These are phyloP conservation scores for Pyrrhosoma nymphula DNA, from an alignment of 2,888 invertebrate genomes.

Conservation along the genomic window DNA sequence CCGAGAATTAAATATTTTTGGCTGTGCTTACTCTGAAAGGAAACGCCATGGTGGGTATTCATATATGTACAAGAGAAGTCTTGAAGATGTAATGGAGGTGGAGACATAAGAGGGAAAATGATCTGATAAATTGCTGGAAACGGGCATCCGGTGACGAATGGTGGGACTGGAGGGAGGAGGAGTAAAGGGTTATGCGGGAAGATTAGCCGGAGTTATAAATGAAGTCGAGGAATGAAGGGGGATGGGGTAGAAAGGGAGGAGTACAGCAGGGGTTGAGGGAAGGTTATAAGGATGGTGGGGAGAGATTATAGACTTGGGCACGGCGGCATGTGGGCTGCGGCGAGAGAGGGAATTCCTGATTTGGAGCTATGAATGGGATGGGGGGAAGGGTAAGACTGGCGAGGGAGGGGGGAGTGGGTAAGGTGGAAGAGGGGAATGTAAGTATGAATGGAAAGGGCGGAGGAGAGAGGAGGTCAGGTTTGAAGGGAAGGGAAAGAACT, in stretches of 20 bases:
- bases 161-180: too few species aligned
- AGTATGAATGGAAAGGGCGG: constrained; percentile 39
- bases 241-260: neutral
- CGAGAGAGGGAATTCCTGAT: constrained; percentile 54
- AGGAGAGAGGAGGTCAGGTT: neutral
- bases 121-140: neutral
- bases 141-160: neutral
- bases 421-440: constrained; percentile 4
- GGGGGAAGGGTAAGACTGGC: neutral
- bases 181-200: constrained; percentile 5
- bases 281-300: too few species aligned
- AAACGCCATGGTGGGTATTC: too few species aligned
- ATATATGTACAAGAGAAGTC: neutral
- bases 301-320: neutral
- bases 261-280: neutral
- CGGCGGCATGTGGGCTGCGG: constrained; percentile 5
- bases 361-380: constrained; percentile 46
- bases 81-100: neutral
- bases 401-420: neutral
- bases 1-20: too few species aligned
- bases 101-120: neutral
- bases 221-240: neutral
- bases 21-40: too few species aligned
- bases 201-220: constrained; percentile 29
- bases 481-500: too few species aligned